phyloP scores from a whole-genome alignment of 2,888 invertebrate genomes.

The Pristionchus japonicus region DNA sequence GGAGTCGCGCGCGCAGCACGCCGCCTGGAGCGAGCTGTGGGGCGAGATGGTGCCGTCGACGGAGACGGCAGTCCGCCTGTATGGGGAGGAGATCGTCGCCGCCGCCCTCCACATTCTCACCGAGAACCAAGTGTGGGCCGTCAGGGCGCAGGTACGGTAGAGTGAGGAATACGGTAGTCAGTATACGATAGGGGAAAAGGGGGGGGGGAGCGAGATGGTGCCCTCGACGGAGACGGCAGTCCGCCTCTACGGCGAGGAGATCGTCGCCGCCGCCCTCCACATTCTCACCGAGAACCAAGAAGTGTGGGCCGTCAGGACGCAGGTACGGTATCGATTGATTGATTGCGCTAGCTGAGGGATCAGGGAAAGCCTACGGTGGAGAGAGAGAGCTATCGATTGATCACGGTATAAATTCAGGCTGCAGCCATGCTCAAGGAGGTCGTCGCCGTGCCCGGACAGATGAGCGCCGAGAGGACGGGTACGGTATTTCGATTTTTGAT shows the following conservation, averaged over 20 bases:
- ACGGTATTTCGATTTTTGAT: too few species aligned
- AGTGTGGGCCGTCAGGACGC: constrained; percentile 62
- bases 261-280: constrained; percentile 55
- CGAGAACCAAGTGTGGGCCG: constrained; percentile 61
- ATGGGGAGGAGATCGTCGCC: constrained; percentile 59
- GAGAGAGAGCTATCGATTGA: not conserved
- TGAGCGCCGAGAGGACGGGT: constrained; percentile 50
- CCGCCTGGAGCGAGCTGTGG: constrained; percentile 65
- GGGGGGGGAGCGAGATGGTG: constrained; percentile 65
- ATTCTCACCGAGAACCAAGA: constrained; percentile 57
- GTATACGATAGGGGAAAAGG: too few species aligned
- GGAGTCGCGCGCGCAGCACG: constrained; percentile 54
- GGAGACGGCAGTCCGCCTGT: constrained; percentile 56
- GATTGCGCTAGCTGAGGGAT: too few species aligned
- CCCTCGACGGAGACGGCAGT: constrained; percentile 55
- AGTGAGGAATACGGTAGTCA: not conserved
- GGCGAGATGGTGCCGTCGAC: constrained; percentile 59
- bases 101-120: constrained; percentile 56
- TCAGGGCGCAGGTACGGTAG: constrained; percentile 54
- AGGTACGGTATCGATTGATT: constrained; percentile 50
- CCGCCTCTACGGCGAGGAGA: constrained; percentile 59
- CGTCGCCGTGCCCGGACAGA: constrained; percentile 47
- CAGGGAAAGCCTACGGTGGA: not conserved
- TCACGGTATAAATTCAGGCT: constrained; percentile 48
- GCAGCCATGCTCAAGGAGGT: constrained; percentile 57